A percentile compares a stretch with the other conserved stretches of the same genome.
Conservation (phyloP, 2,888 invertebrate genomes). For the Amblyteles armatorius region DNA sequence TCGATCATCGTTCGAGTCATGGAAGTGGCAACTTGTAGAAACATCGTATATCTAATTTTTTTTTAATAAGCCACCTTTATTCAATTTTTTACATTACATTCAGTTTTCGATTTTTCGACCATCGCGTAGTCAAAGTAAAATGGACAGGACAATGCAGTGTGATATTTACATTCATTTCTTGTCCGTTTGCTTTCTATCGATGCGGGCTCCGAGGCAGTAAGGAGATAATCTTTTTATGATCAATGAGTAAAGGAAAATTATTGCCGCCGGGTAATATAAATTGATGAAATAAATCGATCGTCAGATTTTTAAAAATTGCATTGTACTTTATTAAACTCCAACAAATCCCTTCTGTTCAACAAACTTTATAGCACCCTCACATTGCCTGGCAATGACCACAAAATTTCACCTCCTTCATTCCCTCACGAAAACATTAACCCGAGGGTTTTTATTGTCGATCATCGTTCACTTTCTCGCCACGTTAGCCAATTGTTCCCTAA, state of each 20-base stretch:
- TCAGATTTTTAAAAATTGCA: neutral
- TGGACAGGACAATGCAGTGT: constrained; percentile 56
- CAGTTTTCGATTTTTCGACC: constrained; percentile 35
- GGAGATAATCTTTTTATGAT: constrained; percentile 28
- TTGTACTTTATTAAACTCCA: constrained; percentile 15
- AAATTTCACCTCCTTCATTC: no score
- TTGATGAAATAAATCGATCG: constrained; percentile 2
- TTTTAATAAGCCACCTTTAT: neutral
- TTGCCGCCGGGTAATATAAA: neutral
- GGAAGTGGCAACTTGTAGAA: neutral
- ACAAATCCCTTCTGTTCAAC: neutral
- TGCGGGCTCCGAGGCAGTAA: constrained; percentile 57
- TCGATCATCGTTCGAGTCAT: constrained; percentile 9
- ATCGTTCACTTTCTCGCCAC: constrained; percentile 66
- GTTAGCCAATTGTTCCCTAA: constrained; percentile 71
- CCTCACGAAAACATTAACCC: neutral
- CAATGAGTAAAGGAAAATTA: constrained; percentile 3
- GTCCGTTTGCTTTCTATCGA: constrained; percentile 23
- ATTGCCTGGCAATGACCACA: neutral
- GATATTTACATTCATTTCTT: constrained; percentile 40
- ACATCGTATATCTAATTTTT: neutral
- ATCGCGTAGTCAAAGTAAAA: constrained; percentile 30
- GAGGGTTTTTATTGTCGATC: neutral
- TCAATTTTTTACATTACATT: constrained; percentile 2
- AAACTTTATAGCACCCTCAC: neutral